These are phyloP conservation scores for Pristiophorus japonicus DNA, from an alignment of 2,113 vertebrate genomes.

Conservation along the genomic window DNA sequence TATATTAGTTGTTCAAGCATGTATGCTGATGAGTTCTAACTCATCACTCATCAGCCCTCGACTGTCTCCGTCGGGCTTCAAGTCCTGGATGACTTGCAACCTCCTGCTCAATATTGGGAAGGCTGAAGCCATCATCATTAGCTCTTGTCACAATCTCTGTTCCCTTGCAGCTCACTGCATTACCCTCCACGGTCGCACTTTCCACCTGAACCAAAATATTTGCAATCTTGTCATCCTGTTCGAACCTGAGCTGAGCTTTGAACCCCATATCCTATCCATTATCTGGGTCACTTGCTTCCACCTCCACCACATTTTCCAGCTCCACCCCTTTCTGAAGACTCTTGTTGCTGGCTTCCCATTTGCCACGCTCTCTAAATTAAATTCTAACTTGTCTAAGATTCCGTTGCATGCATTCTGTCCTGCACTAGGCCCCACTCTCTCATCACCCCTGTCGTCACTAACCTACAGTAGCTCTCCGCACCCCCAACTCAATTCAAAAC, in stretches of 20 bases:
- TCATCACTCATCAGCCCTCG: background rate
- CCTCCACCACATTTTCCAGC: background rate
- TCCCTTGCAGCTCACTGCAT: background rate
- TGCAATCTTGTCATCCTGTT: background rate
- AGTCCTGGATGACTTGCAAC: too few species aligned
- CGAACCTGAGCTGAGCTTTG: background rate
- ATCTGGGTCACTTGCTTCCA: background rate
- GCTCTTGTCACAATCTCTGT: background rate
- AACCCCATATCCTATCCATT: background rate
- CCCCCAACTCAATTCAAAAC: background rate
- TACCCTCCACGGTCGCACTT: background rate
- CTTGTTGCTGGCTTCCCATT: background rate
- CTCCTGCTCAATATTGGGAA: background rate
- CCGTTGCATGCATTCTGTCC: background rate
- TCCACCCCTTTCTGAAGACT: background rate
- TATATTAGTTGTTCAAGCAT: background rate
- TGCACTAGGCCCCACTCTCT: background rate
- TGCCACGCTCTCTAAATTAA: background rate
- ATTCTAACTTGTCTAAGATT: background rate
- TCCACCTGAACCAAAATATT: background rate
- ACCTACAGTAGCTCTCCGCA: background rate
- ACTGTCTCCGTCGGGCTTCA: background rate
- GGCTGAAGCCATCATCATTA: background rate
- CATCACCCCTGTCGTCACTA: background rate
- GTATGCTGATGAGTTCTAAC: background rate